Percentiles rank a stretch among this genome's conserved stretches.
Conservation (phyloP, 2,888 invertebrate species). For the Diarsia dahlii region DNA sequence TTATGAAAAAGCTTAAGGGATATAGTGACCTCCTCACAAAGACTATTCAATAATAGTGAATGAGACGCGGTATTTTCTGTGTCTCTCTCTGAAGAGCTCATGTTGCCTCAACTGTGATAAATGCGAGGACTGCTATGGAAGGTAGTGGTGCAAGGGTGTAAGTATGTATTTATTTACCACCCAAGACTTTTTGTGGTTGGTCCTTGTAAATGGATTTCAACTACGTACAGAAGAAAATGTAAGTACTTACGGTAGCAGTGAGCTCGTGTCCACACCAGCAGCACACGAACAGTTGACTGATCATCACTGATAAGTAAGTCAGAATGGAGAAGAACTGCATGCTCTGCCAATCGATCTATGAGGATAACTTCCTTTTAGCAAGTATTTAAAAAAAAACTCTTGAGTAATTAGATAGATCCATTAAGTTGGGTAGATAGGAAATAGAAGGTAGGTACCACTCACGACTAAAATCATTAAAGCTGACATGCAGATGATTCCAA, state of each 20-base stretch:
- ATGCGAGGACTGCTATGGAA: background rate
- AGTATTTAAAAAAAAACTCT: background rate
- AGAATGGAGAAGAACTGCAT: slow-evolving; percentile 85
- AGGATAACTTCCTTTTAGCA: too few relatives aligned
- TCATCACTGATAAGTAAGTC: slow-evolving; percentile 86
- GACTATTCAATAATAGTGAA: background rate
- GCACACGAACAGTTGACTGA: slow-evolving; percentile 87
- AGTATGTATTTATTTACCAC: too few relatives aligned
- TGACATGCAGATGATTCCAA: slow-evolving; percentile 87
- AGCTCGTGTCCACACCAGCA: slow-evolving; percentile 91
- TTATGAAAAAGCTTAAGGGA: too few relatives aligned
- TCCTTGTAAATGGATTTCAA: background rate
- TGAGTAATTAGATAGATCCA: background rate
- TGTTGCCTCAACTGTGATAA: background rate
- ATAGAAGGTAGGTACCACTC: slow-evolving; percentile 70
- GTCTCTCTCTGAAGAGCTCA: too few relatives aligned
- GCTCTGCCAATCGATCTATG: slow-evolving; percentile 83
- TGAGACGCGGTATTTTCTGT: too few relatives aligned
- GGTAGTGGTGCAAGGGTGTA: background rate
- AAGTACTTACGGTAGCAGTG: slow-evolving; percentile 76
- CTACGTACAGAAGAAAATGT: background rate
- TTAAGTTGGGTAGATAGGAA: background rate
- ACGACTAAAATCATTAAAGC: slow-evolving; percentile 82
- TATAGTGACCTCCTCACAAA: too few relatives aligned
- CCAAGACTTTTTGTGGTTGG: background rate